Conservation (phyloP, 37 sponge, comb jelly and placozoan genomes). For the Ephydatia muelleri region DNA sequence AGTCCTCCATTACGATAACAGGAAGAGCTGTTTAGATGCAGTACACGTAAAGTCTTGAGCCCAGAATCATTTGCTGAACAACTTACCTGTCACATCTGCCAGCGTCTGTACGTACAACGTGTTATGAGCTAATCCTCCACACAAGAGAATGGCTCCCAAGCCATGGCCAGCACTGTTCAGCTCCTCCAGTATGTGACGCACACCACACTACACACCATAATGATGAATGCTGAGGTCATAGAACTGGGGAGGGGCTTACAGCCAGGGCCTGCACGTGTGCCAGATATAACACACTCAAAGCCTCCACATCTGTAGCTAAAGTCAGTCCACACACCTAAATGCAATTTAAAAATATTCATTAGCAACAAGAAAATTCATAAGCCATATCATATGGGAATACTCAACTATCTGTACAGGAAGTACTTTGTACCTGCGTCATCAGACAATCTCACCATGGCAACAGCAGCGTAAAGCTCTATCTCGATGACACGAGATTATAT, state of each 20-base stretch:
- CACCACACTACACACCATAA: constrained; percentile 45
- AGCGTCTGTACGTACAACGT: constrained; percentile 54
- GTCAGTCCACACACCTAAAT: constrained; percentile 59
- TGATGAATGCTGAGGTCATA: not conserved
- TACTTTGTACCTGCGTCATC: not conserved
- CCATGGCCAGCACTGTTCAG: constrained; percentile 50
- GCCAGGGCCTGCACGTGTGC: constrained; percentile 81
- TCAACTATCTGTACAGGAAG: not conserved
- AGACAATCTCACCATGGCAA: not conserved
- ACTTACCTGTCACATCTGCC: constrained; percentile 69
- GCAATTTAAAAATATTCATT: not conserved
- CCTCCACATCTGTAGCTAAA: constrained; percentile 24
- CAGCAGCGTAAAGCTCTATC: not conserved
- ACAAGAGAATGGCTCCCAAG: constrained; percentile 45
- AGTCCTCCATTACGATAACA: constrained; percentile 58
- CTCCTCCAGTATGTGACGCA: constrained; percentile 62
- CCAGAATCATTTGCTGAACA: too few species aligned
- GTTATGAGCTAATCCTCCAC: constrained; percentile 72
- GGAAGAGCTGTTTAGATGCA: constrained; percentile 31
- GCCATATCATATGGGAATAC: not conserved
- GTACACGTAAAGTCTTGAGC: not conserved
- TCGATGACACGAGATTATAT: not conserved
- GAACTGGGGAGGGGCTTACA: constrained; percentile 33
- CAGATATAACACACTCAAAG: constrained; percentile 60
- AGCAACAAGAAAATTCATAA: not conserved